Conservation (phyloP, 2,113 vertebrate genomes). For the Caracal caracal region DNA sequence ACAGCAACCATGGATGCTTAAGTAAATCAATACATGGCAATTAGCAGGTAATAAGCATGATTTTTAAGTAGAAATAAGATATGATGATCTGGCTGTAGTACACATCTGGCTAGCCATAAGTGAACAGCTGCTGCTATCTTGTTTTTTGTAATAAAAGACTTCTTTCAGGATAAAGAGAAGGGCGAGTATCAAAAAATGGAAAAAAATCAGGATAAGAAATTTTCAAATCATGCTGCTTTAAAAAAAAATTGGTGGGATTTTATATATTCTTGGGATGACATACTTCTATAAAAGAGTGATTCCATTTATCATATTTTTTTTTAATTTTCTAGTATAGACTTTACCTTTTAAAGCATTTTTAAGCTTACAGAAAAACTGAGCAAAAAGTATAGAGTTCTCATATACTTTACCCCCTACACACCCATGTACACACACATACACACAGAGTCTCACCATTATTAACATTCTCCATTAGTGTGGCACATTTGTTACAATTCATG, state of each 20-base stretch:
- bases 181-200: background rate
- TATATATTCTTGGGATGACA: background rate
- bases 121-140: background rate
- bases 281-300: background rate
- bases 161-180: conserved; percentile 2
- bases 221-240: background rate
- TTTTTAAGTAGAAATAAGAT: conserved; percentile 74
- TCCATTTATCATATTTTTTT: background rate
- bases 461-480: background rate
- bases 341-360: background rate
- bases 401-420: background rate
- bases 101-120: background rate
- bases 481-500: background rate
- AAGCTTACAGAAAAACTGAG: background rate
- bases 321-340: background rate
- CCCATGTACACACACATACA: background rate
- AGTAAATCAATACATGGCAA: conserved; percentile 82
- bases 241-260: background rate
- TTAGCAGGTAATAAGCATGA: conserved; percentile 76
- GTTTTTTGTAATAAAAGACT: conserved; percentile 33
- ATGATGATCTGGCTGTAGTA: conserved; percentile 58
- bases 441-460: background rate
- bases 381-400: background rate
- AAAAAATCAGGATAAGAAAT: background rate
- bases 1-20: conserved; percentile 70